Evolutionary conservation across 2,797 vertebrate species (phyloP).

Genomic region (Chromobotia macracanthus): DNA sequence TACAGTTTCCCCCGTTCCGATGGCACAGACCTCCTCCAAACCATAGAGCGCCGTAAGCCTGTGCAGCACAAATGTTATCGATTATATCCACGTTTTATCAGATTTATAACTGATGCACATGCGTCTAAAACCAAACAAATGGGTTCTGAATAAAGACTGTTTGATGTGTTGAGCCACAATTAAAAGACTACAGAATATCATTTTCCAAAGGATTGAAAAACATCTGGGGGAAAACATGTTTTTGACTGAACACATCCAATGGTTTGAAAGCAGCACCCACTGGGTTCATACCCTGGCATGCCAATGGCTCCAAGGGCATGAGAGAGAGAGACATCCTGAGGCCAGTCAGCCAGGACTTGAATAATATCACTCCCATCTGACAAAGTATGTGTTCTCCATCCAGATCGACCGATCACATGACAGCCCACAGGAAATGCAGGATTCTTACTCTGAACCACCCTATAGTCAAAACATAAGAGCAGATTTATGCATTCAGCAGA

Average conservation of each 20-base stretch:
- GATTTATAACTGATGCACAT: too few species aligned
- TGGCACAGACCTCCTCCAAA: slow-evolving; percentile 82
- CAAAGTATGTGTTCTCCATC: slow-evolving; percentile 87
- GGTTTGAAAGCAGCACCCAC: background rate
- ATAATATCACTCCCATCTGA: slow-evolving; percentile 76
- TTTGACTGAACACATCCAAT: too few species aligned
- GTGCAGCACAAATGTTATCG: slow-evolving; percentile 17
- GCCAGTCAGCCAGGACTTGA: slow-evolving; percentile 79
- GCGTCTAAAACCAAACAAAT: too few species aligned
- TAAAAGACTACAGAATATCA: too few species aligned
- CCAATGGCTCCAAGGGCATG: slow-evolving; percentile 86
- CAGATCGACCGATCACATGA: slow-evolving; percentile 71
- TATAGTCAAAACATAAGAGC: slow-evolving; percentile 55
- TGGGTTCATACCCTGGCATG: slow-evolving; percentile 84
- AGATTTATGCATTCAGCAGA: background rate
- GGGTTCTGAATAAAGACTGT: too few species aligned
- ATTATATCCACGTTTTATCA: background rate
- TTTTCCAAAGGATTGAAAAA: background rate
- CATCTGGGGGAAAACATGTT: background rate
- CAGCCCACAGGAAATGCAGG: slow-evolving; percentile 76
- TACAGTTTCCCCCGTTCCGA: slow-evolving; percentile 84
- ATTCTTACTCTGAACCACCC: slow-evolving; percentile 87
- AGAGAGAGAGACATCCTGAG: slow-evolving; percentile 80
- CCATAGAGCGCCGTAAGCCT: slow-evolving; percentile 90
- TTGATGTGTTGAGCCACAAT: too few species aligned